phyloP scores from a whole-genome alignment of 1,140 invertebrate species.

The Neotoxoptera formosana region DNA sequence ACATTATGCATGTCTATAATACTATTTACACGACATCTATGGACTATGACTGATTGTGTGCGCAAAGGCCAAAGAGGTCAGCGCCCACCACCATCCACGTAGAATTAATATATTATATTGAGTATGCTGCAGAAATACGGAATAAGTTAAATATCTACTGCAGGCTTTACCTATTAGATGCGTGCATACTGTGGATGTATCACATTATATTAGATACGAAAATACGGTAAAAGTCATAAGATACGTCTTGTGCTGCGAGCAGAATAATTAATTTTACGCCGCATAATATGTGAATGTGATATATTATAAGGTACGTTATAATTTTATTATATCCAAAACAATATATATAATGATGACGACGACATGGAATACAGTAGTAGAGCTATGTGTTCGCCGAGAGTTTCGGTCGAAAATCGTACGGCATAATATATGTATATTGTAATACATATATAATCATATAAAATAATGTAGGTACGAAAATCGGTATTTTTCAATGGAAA shows the following conservation, averaged over 20 bases:
- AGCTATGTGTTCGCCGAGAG: neutral
- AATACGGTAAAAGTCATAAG: slow-evolving; percentile 16
- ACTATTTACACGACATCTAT: neutral
- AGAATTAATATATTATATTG: neutral
- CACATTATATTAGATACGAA: neutral
- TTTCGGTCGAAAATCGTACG: neutral
- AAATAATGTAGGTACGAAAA: neutral
- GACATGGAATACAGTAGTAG: neutral
- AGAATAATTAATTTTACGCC: neutral
- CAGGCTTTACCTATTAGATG: neutral
- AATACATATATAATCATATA: neutral
- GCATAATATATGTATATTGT: too few relatives aligned
- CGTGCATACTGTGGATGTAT: neutral
- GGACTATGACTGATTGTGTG: neutral
- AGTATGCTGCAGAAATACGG: neutral
- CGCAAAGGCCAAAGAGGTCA: neutral
- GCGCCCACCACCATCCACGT: neutral
- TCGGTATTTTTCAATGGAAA: slow-evolving; percentile 23
- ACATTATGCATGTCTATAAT: neutral
- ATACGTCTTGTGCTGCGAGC: neutral
- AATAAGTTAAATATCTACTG: neutral
- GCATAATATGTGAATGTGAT: neutral
- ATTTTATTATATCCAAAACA: neutral
- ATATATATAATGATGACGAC: neutral
- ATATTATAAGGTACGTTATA: neutral